Evolutionary conservation across 2,888 invertebrate genomes (phyloP), one percentile per base, ranked within the genome.

Genomic region (Apomyelois bistriatella): DNA sequence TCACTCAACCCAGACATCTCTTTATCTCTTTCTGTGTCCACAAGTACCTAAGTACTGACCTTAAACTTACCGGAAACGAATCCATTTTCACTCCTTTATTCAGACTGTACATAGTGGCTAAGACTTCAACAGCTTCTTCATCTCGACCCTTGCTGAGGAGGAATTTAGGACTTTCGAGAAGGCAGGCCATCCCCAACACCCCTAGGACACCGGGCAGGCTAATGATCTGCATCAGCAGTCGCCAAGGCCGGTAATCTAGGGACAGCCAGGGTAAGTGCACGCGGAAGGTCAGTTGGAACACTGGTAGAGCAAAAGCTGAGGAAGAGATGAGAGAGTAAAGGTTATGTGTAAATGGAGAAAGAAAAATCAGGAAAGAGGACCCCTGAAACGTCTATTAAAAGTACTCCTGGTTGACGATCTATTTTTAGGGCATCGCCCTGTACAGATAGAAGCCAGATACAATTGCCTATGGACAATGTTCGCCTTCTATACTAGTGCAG

Each of bases 121-220:
- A 59, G 3, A 78, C 72, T 0, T 68, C 57, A 30, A 95, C 61
- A 0, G 95, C 93, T 49, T 92, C 90, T 0, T 91, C 82, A 0
- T 90, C 77, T 53, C 85, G 82, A 0, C 92, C 92, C 60, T 92
- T 93, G 37, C 93, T 92, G 2, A 94, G 84, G 41, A 94, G 83
- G 70, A 93, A 96, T 72, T 95, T 95, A 0, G 96, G 96, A 61
- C 95, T 96, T 72, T 96, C 96, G 0, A 94, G 93, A 52, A 93
- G 79, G 42, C 85, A 83, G 0, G 89, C 65, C 13, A 93, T 79
- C 28, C 91, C 85, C 0, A 93, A 8, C 0, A 92, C 90, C 0
- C 94, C 93, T 0, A 94, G 36, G 0, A 93, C 65, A 46, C 93
- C 92, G 0, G 96, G 93, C 0, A 94, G 28, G 53, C 92, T 91